Conservation (phyloP, 2,888 invertebrate genomes). For the Drosophila infuscata region DNA sequence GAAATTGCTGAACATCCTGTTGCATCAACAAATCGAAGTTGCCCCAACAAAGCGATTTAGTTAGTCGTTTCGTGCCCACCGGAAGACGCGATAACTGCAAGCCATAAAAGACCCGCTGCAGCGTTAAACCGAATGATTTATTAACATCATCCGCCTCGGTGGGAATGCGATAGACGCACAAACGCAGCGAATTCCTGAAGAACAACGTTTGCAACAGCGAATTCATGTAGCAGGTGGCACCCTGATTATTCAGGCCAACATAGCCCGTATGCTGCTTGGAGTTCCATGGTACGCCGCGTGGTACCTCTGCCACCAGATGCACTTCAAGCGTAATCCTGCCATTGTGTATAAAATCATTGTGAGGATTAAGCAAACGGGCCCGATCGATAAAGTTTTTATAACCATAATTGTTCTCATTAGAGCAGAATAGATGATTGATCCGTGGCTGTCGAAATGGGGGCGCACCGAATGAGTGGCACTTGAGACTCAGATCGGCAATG, state of each 20-base stretch:
- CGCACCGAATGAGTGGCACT: constrained; percentile 94
- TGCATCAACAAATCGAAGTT: constrained; percentile 99
- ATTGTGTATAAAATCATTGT: constrained; percentile 96
- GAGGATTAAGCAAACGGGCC: constrained; percentile 95
- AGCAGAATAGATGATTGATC: constrained; percentile 98
- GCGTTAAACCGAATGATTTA: constrained; percentile 94
- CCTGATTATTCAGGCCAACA: constrained; percentile 98
- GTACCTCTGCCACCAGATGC: constrained; percentile 94
- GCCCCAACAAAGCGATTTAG: constrained; percentile 99
- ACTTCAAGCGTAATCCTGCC: constrained; percentile 92
- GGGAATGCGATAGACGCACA: constrained; percentile 99
- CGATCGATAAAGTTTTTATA: constrained; percentile 98
- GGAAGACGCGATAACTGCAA: constrained; percentile 99
- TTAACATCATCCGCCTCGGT: constrained; percentile 99
- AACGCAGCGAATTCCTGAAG: constrained; percentile 95
- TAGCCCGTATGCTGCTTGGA: constrained; percentile 98
- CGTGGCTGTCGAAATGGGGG: constrained; percentile 92
- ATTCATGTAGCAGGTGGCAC: constrained; percentile 99
- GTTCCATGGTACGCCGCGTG: constrained; percentile 98
- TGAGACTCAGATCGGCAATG: constrained; percentile 94
- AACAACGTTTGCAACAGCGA: constrained; percentile 98
- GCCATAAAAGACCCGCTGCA: constrained; percentile 99
- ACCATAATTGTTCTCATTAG: constrained; percentile 95
- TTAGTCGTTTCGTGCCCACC: constrained; percentile 99
- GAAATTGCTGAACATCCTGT: constrained; percentile 97